Base-by-base conservation (phyloP, 2,888 invertebrate genomes). In the Neria commutata region DNA sequence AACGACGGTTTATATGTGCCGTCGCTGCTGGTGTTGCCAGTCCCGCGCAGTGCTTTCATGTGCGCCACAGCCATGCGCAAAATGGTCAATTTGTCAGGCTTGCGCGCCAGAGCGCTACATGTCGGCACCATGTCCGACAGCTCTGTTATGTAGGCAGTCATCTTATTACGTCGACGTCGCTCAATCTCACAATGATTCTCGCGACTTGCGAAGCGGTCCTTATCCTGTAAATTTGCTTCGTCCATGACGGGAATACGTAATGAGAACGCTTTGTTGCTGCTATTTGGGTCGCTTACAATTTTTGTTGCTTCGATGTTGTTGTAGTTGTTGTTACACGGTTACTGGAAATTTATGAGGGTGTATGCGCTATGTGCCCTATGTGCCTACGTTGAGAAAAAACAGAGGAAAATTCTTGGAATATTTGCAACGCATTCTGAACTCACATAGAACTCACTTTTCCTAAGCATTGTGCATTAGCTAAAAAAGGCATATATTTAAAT, bases 111-210 rank as follows among this genome's bases (percentile, higher is more conserved):
- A 49, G 98, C 96, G 78, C 95, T 95, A 85, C 98, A 98, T 75
- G 98, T 97, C 76, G 98, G 98, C 78, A 98, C 98, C 98, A 99
- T 98, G 84, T 98, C 98, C 69, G 97, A 98, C 74, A 99, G 87
- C 85, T 99, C 98, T 78, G 98, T 98, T 83, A 99, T 98, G 85
- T 99, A 99, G 70, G 98, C 95, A 73, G 98, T 98, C 99, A 99
- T 99, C 90, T 99, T 99, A 87, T 98, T 98, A 73, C 99, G 89
- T 73, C 99, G 87, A 72, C 98, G 89, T 72, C 99, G 88, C 84
- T 99, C 99, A 82, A 99, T 99, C 85, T 98, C 98, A 84, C 97
- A 97, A 84, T 98, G 98, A 83, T 98, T 98, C 86, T 98, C 98
- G 81, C 98, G 93, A 84, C 93, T 89, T 73, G 96, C 96, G 86